phyloP scores from a whole-genome alignment of 2,888 invertebrate genomes.

The Agriopis leucophaearia region DNA sequence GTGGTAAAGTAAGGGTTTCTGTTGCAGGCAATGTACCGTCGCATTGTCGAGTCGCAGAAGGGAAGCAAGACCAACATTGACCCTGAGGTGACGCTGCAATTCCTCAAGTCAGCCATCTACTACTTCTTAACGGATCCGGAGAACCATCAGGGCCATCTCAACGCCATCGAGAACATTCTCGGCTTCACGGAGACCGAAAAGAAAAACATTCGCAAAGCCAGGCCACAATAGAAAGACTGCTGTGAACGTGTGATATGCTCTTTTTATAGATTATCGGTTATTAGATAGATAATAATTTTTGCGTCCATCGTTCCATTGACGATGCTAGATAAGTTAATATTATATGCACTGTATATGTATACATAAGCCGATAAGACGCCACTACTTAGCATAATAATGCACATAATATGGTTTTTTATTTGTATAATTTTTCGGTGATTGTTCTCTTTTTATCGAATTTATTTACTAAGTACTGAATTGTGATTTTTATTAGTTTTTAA shows the following conservation, averaged over 20 bases:
- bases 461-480: slow-evolving; percentile 62
- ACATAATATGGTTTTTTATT: slow-evolving; percentile 53
- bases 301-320: slow-evolving; percentile 61
- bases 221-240: slow-evolving; percentile 79
- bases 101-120: slow-evolving; percentile 96
- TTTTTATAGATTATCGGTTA: slow-evolving; percentile 66
- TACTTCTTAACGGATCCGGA: slow-evolving; percentile 96
- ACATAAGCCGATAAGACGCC: slow-evolving; percentile 35
- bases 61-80: slow-evolving; percentile 90
- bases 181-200: slow-evolving; percentile 94
- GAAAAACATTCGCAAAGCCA: slow-evolving; percentile 91
- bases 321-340: slow-evolving; percentile 33
- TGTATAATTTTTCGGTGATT: slow-evolving; percentile 60
- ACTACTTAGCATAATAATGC: slow-evolving; percentile 59
- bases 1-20: slow-evolving; percentile 18
- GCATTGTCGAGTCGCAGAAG: slow-evolving; percentile 92
- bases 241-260: slow-evolving; percentile 76
- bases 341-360: slow-evolving; percentile 51
- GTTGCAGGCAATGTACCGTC: slow-evolving; percentile 93
- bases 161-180: slow-evolving; percentile 96
- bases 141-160: slow-evolving; percentile 94
- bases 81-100: slow-evolving; percentile 96
- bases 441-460: slow-evolving; percentile 70
- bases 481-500: slow-evolving; percentile 76
- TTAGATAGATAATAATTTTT: slow-evolving; percentile 58